These are phyloP conservation scores for Drosophila seclusa DNA, from an alignment of 2,888 invertebrate species.

Conservation along the genomic window DNA sequence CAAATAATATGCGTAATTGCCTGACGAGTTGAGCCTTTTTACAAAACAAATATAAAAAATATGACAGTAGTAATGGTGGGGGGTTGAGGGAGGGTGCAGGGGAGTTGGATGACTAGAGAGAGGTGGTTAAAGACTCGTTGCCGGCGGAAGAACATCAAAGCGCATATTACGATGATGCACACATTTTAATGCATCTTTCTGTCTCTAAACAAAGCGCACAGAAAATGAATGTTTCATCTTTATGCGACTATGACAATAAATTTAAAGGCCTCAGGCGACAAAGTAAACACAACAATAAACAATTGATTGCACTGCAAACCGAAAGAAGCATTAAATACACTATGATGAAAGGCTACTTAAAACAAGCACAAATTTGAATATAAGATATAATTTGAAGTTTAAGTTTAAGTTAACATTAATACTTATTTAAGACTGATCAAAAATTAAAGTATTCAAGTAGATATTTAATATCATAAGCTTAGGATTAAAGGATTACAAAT, in stretches of 20 bases:
- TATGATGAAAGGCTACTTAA: not conserved
- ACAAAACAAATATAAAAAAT: constrained; percentile 10
- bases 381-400: no score
- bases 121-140: constrained; percentile 25
- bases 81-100: not conserved
- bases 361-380: not conserved
- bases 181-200: constrained; percentile 2
- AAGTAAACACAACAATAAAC: constrained; percentile 77
- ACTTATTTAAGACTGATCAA: no score
- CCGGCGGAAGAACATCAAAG: constrained; percentile 71
- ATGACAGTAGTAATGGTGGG: not conserved
- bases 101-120: not conserved
- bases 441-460: not conserved
- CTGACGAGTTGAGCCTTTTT: constrained; percentile 39
- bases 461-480: not conserved
- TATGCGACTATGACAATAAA: constrained; percentile 65
- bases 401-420: no score
- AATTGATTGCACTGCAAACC: constrained; percentile 20
- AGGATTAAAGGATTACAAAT: not conserved
- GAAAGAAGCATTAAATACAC: constrained; percentile 25
- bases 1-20: constrained; percentile 78
- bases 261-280: constrained; percentile 75
- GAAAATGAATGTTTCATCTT: constrained; percentile 55
- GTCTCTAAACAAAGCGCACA: constrained; percentile 53
- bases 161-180: constrained; percentile 45